phyloP scores from a whole-genome alignment of 2,888 invertebrate genomes.

The Clivina fossor region DNA sequence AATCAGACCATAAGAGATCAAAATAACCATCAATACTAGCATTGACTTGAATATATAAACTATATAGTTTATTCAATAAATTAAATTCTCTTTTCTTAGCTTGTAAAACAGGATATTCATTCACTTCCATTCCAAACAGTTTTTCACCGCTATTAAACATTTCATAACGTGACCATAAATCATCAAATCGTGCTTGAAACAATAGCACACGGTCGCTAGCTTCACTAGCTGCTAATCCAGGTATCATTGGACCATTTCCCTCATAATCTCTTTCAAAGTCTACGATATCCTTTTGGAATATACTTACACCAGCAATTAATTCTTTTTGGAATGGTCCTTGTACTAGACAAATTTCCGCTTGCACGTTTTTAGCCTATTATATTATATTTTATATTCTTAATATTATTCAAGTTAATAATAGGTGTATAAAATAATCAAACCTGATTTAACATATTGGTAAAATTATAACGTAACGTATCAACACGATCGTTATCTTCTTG shows the following conservation, averaged over 20 bases:
- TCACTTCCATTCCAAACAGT: slow-evolving; percentile 79
- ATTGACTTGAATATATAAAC: slow-evolving; percentile 78
- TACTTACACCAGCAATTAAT: slow-evolving; percentile 68
- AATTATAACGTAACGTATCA: slow-evolving; percentile 75
- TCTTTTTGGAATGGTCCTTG: slow-evolving; percentile 75
- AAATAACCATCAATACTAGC: slow-evolving; percentile 84
- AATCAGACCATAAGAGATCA: slow-evolving; percentile 80
- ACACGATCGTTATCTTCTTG: slow-evolving; percentile 80
- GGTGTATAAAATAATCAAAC: slow-evolving; percentile 55
- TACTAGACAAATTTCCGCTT: slow-evolving; percentile 69
- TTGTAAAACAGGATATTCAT: slow-evolving; percentile 79
- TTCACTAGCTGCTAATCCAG: slow-evolving; percentile 79
- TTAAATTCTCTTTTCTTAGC: slow-evolving; percentile 82
- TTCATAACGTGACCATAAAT: slow-evolving; percentile 77
- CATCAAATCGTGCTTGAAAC: slow-evolving; percentile 81
- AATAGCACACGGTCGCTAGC: slow-evolving; percentile 79
- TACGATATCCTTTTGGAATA: slow-evolving; percentile 66
- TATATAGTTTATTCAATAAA: slow-evolving; percentile 79
- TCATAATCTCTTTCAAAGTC: slow-evolving; percentile 74
- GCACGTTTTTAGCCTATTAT: slow-evolving; percentile 65
- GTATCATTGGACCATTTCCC: slow-evolving; percentile 80
- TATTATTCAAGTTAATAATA: too few species aligned
- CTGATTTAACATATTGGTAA: slow-evolving; percentile 71
- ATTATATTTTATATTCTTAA: slow-evolving; percentile 1
- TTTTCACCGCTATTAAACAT: slow-evolving; percentile 84